Evolutionary conservation across 2,888 invertebrate species (phyloP).

Genomic region (Eristalis tenax): DNA sequence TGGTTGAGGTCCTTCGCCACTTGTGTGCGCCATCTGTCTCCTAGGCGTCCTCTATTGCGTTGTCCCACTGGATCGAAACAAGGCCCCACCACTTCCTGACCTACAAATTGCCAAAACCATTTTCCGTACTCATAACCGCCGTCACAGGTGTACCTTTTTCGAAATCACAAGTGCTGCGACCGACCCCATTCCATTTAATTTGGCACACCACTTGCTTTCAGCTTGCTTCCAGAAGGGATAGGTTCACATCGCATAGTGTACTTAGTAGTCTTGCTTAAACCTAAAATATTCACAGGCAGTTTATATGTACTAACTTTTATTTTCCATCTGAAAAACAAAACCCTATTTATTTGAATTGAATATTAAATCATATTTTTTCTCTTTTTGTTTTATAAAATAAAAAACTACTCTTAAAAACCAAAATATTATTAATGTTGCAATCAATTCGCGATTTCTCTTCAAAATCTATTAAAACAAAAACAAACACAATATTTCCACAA

Average conservation of each 20-base stretch:
- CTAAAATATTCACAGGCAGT: constrained; percentile 1
- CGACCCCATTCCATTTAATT: neutral
- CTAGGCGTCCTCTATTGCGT: no score
- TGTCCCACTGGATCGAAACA: no score
- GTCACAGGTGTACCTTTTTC: no score
- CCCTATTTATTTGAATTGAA: constrained; percentile 29
- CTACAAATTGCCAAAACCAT: no score
- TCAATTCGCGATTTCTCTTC: constrained; percentile 53
- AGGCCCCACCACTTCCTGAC: no score
- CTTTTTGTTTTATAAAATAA: constrained; percentile 53
- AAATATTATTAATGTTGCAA: constrained; percentile 53
- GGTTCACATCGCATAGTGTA: neutral
- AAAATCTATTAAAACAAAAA: constrained; percentile 27
- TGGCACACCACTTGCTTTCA: neutral
- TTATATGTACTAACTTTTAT: constrained; percentile 30
- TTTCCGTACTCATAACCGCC: no score
- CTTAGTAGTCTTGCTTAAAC: neutral
- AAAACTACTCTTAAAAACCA: constrained; percentile 23
- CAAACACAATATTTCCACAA: constrained; percentile 21
- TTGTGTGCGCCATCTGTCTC: no score
- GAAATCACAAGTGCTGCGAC: no score
- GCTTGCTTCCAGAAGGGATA: neutral
- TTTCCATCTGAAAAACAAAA: neutral
- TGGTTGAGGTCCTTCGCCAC: no score
- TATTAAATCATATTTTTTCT: constrained; percentile 63